Base-by-base conservation (phyloP, 2,888 invertebrate genomes). In the Caenorhabditis panamensis region DNA sequence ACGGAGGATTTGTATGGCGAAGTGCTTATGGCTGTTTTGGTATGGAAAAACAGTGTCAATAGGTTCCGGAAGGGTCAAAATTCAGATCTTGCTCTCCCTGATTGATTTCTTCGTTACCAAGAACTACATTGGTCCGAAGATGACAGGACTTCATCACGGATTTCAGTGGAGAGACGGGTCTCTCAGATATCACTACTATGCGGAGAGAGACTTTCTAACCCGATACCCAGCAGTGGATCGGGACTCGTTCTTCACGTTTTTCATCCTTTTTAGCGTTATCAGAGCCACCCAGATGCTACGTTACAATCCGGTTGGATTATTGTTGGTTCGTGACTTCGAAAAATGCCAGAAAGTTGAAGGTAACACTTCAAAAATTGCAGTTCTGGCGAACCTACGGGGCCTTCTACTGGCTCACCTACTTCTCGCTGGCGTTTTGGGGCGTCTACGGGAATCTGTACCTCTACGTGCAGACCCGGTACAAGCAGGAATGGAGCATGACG, bases 91-190 rank as follows among this genome's bases (percentile, higher is more conserved):
- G 16, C 0, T 31, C 20, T 4, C 31, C 8, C 9, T 69, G 2
- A 0, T 51, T 11, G 68, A 69, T 26, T 61, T 69, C 20, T 59
- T 59, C 36, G 36, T 69, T 3, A 69, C 68, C 1, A 69, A 69
- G 37, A 37, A 37, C 20, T n/a, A 49, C 0, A 1, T 69, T 16
- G 68, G 68, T 2, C 59, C 68, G 8, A 31, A 37, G 9, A n/a
- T 69, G 20, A 49, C 51, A 3, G 68, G 68, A 8, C 20, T 69
- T 9, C 68, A 69, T 31, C 68, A 69, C 26, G 68, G 59, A 61
- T 41, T 59, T n/a, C 24, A 69, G 59, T 22, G 51, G n/a, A n/a
- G 51, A 69, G 31, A 28, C n/a, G 54, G 28, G 0, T 24, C 28
- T 1, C 31, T 59, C 24, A 36, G 9, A 0, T 69, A 69, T 51